Base-by-base conservation (phyloP, 1,140 invertebrate species). In the Cherax quadricarinatus region DNA sequence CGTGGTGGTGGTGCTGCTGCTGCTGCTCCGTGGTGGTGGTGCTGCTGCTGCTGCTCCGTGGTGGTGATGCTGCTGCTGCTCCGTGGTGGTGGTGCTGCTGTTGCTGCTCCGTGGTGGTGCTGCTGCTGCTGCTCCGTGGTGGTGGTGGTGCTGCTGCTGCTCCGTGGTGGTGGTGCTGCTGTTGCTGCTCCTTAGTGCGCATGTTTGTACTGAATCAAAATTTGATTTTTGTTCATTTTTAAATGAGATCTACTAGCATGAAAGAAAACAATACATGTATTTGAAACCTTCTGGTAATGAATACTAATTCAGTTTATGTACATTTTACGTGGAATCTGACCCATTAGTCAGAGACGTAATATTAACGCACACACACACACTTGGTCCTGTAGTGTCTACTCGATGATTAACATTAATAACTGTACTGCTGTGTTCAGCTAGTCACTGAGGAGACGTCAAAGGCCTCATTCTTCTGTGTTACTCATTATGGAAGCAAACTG, bases 171-270 rank as follows among this genome's bases (percentile, higher is more conserved):
- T 41, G 30, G 0, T 41, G 30, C 30, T 41, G 30, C 30, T 41
- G 30, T 2, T 41, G 30, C 30, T 41, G 83, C 70, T 78, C 41
- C 60, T 75, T 62, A 70, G 21, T 12, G 60, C n/a, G 53, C 80
- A 48, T 84, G 66, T 90, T 90, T 90, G 89, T 86, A 91, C 89
- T 86, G 80, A 91, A 91, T 86, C 75, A 83, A 86, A 91, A 62
- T 70, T 86, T 80, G 9, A 84, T 80, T 86, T 86, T 79, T 86
- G 75, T 62, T 86, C n/a, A 57, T 66, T 49, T 41, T 80, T 66
- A 75, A 75, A 75, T 75, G 24, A 70, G 21, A 75, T 12, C 24
- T 6, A 60, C 16, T 57, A 3, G 9, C 57, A 30, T 30, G 6
- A 75, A 30, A 75, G 21, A 30, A 75, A 75, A 5, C 5, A 7